Evolutionary conservation across 2,888 invertebrate species (phyloP), one percentile per base, ranked within the genome.

Genomic region (Pachycephus smyrnensis): DNA sequence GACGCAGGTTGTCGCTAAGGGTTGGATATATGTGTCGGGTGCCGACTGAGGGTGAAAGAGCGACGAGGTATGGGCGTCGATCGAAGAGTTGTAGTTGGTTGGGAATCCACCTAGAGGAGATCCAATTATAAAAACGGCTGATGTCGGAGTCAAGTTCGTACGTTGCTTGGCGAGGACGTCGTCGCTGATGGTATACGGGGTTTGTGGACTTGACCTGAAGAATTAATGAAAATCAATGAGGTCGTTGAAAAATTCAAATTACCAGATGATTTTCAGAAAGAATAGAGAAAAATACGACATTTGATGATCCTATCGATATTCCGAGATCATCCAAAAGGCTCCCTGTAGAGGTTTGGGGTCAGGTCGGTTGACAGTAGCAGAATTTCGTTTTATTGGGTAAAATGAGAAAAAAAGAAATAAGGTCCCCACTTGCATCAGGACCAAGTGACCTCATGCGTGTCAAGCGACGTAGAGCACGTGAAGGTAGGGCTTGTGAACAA

Each of bases 111-210:
- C 30, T 32, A 33, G 32, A 71, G 68, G 30, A 73, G 71, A 78
- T 76, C 76, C 76, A 73, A 78, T 78, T 78, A 76, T 71, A 68
- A 78, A 73, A 30, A 76, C 40, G 40, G 71, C 77, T 40, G 77
- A 77, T 75, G 71, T 36, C 73, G 78, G 68, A 73, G 76, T 78
- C 75, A 78, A 78, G 75, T 78, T 78, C 78, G 75, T 32, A 69
- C 76, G 76, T 37, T 71, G 35, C 76, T 30, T 12, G 33, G 36
- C 12, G 73, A 40, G 40, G 15, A 40, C 6, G 71, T 12, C 30
- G 71, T 71, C n/a, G 71, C 71, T 12, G 12, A 30, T n/a, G n/a
- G 32, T n/a, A 15, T 12, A 4, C 30, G 71, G 4, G 15, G 12
- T 3, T 31, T 71, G 71, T 15, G 71, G 71, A 40, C 4, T 15